These are phyloP conservation scores for Notodonta ziczac DNA, from an alignment of 2,888 invertebrate species.

Conservation along the genomic window DNA sequence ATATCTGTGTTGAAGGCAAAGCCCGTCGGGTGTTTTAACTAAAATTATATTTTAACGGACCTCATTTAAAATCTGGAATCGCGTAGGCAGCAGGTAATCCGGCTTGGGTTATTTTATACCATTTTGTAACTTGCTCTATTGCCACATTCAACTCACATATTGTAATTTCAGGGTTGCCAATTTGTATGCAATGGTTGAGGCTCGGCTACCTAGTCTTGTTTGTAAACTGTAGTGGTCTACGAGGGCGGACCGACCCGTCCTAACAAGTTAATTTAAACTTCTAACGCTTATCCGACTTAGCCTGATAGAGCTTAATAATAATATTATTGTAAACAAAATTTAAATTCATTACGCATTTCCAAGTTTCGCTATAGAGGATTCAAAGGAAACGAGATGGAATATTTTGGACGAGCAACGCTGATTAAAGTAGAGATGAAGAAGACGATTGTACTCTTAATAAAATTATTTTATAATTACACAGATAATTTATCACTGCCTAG, in stretches of 20 bases:
- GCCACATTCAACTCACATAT: slow-evolving; percentile 53
- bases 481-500: no score
- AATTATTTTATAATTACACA: no score
- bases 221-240: slow-evolving; percentile 56
- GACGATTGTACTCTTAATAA: no score
- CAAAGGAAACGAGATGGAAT: not conserved
- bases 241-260: slow-evolving; percentile 49
- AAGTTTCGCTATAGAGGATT: slow-evolving; percentile 3
- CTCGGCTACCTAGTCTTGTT: slow-evolving; percentile 56
- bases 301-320: slow-evolving; percentile 62
- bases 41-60: slow-evolving; percentile 1
- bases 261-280: slow-evolving; percentile 80
- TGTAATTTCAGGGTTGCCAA: slow-evolving; percentile 55
- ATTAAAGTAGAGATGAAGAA: no score
- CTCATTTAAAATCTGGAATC: not conserved
- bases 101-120: slow-evolving; percentile 7
- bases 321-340: slow-evolving; percentile 61
- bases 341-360: slow-evolving; percentile 37
- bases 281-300: slow-evolving; percentile 67
- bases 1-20: not conserved
- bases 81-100: not conserved
- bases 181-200: slow-evolving; percentile 64
- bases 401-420: not conserved
- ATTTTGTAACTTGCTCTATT: slow-evolving; percentile 25
- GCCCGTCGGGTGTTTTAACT: not conserved